Evolutionary conservation across 1,140 invertebrate species (phyloP).

Genomic region (Akabosia matsudoensis): DNA sequence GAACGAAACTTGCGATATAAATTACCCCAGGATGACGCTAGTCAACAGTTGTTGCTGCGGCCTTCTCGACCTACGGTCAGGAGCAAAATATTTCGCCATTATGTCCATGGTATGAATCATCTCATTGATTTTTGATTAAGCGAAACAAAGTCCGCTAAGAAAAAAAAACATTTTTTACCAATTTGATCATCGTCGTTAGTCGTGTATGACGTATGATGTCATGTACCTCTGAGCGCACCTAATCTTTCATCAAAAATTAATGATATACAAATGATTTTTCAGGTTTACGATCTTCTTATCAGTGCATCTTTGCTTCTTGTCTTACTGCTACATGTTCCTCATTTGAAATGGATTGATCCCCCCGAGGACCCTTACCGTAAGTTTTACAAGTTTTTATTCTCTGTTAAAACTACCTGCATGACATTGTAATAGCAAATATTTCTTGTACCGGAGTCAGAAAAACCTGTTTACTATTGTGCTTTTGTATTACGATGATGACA

Average conservation of each 20-base stretch:
- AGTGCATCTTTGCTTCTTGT: slow-evolving; percentile 37
- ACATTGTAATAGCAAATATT: not conserved
- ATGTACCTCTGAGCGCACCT: too few species aligned
- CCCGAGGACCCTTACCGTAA: slow-evolving; percentile 10
- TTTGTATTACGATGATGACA: slow-evolving; percentile 9
- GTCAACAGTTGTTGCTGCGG: slow-evolving; percentile 43
- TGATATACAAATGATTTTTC: too few species aligned
- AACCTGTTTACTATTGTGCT: not conserved
- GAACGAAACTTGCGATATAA: not conserved
- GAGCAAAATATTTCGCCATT: slow-evolving; percentile 45
- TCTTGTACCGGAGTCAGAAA: not conserved
- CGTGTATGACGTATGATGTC: too few species aligned
- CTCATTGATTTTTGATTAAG: not conserved
- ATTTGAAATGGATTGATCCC: slow-evolving; percentile 20
- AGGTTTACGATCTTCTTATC: slow-evolving; percentile 45
- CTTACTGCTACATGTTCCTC: slow-evolving; percentile 36
- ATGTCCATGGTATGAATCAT: slow-evolving; percentile 43
- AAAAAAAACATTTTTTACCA: too few species aligned
- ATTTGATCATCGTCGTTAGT: too few species aligned
- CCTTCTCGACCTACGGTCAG: slow-evolving; percentile 33
- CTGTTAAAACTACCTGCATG: not conserved
- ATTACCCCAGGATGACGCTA: slow-evolving; percentile 31
- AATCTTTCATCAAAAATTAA: not conserved
- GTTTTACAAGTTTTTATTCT: not conserved
- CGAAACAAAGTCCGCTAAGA: not conserved